A percentile compares a stretch with the other conserved stretches of the same genome.
phyloP scores from a whole-genome alignment of 2,888 invertebrate species.

The Leptinotarsa juncta region DNA sequence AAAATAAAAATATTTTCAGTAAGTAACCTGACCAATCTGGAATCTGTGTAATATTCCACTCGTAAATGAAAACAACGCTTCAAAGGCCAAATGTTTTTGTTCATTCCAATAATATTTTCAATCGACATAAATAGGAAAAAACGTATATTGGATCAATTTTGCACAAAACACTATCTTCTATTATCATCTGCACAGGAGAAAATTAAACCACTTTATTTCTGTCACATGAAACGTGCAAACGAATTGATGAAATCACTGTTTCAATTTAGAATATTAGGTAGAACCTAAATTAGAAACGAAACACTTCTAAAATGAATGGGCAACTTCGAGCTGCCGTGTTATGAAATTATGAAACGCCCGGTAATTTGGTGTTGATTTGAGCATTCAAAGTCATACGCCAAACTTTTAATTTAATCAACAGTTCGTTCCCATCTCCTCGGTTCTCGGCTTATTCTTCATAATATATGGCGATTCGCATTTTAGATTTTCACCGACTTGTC shows the following conservation, averaged over 20 bases:
- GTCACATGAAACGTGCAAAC: conserved; percentile 21
- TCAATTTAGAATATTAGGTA: conserved; percentile 40
- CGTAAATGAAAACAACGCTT: no score
- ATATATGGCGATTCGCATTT: conserved; percentile 3
- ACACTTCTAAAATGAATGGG: conserved; percentile 54
- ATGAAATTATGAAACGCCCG: conserved; percentile 60
- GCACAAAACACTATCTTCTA: not conserved
- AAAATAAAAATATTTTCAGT: no score
- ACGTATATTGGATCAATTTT: not conserved
- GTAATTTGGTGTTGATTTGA: conserved; percentile 62
- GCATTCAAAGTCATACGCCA: conserved; percentile 58
- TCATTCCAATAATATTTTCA: no score
- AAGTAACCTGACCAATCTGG: no score
- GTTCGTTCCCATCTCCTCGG: conserved; percentile 35
- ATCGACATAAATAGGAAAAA: no score
- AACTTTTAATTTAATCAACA: conserved; percentile 61
- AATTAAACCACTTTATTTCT: not conserved
- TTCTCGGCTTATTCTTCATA: conserved; percentile 22
- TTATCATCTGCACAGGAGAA: no score
- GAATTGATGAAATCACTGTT: conserved; percentile 38
- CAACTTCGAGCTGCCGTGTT: conserved; percentile 48
- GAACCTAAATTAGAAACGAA: conserved; percentile 48
- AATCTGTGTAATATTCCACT: no score
- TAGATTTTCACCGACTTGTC: not conserved
- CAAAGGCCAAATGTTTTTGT: no score